These are phyloP conservation scores for Agonopterix subpropinquella DNA, from an alignment of 2,888 invertebrate species.

Conservation along the genomic window DNA sequence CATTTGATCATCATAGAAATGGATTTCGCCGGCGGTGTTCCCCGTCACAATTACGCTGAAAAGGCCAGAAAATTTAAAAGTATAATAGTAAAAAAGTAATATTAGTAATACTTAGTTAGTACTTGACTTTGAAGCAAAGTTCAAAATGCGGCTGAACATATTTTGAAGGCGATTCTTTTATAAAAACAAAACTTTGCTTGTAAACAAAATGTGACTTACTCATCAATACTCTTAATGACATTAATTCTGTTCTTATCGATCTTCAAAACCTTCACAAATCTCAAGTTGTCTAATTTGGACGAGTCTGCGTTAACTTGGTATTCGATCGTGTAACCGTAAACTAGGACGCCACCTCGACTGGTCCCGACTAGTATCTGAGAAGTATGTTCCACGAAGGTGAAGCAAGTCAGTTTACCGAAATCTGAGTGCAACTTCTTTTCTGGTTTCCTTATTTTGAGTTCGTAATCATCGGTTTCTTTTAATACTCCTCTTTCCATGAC, in stretches of 20 bases:
- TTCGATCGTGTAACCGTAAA: conserved; percentile 69
- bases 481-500: conserved; percentile 44
- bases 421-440: conserved; percentile 30
- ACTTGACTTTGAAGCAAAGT: too few relatives aligned
- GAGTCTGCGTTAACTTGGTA: conserved; percentile 34
- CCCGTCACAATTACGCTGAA: conserved; percentile 72
- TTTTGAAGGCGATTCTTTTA: too few relatives aligned
- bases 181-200: too few relatives aligned
- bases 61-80: neutral
- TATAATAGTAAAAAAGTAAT: too few relatives aligned
- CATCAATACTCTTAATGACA: conserved; percentile 66
- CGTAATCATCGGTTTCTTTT: conserved; percentile 47
- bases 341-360: conserved; percentile 59
- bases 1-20: conserved; percentile 76
- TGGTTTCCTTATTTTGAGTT: conserved; percentile 39
- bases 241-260: conserved; percentile 55
- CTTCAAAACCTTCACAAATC: conserved; percentile 67
- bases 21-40: conserved; percentile 69
- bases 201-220: conserved; percentile 38
- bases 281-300: conserved; percentile 43
- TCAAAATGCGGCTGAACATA: too few relatives aligned
- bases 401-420: conserved; percentile 63
- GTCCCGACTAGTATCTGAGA: conserved; percentile 69
- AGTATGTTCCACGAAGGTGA: conserved; percentile 65
- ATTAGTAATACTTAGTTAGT: too few relatives aligned